Evolutionary conservation across 2,888 invertebrate species (phyloP).

Genomic region (Drosophila sordidula): DNA sequence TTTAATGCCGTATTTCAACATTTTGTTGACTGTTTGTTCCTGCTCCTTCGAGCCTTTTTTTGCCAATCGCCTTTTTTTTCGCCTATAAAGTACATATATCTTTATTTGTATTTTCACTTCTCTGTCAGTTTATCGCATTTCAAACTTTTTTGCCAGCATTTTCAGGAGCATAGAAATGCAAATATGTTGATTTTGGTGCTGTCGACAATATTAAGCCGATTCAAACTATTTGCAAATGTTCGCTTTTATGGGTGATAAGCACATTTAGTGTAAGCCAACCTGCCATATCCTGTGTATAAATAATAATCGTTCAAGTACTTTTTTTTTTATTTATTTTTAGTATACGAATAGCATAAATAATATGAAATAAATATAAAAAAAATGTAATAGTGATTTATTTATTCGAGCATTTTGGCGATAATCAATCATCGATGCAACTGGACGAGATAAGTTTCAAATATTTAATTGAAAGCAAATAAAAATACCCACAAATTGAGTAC

Average conservation of each 20-base stretch:
- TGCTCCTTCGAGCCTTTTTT: conserved; percentile 8
- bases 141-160: conserved; percentile 37
- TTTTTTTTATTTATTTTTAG: background rate
- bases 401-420: no score
- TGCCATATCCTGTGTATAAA: background rate
- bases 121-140: conserved; percentile 36
- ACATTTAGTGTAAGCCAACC: background rate
- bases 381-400: background rate
- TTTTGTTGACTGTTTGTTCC: conserved; percentile 4
- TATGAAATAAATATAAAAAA: no score
- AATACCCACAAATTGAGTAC: background rate
- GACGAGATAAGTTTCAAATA: background rate
- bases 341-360: background rate
- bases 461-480: background rate
- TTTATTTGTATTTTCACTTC: conserved; percentile 27
- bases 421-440: no score
- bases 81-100: background rate
- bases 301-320: background rate
- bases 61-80: background rate
- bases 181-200: conserved; percentile 19
- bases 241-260: background rate
- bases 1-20: conserved; percentile 46
- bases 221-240: background rate
- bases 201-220: background rate
- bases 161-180: conserved; percentile 55